Evolutionary conservation across 92 coral and sea anemone species (phyloP), one percentile per base, ranked within the genome.

Genomic region (Virgularia gustaviana): DNA sequence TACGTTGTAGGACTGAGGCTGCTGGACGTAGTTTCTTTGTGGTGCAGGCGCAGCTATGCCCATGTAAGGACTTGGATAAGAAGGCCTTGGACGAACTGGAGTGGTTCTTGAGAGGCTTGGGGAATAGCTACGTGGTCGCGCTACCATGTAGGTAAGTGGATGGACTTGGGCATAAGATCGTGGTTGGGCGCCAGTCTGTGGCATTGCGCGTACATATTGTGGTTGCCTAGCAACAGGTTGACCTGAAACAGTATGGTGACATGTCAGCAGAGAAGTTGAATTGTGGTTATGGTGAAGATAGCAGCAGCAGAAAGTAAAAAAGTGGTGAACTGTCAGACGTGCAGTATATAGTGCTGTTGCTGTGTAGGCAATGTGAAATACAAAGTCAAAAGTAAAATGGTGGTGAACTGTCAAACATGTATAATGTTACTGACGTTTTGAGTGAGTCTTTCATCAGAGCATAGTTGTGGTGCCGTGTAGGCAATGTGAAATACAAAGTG

Each of bases 231-330:
- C n/a, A n/a, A n/a, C n/a, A n/a, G n/a, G n/a, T n/a, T n/a, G n/a
- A n/a, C n/a, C n/a, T n/a, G n/a, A n/a, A n/a, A n/a, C n/a, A n/a
- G n/a, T n/a, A n/a, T n/a, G n/a, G n/a, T n/a, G n/a, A n/a, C n/a
- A n/a, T n/a, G n/a, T n/a, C n/a, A n/a, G n/a, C n/a, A n/a, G n/a
- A n/a, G n/a, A n/a, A n/a, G n/a, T n/a, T n/a, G n/a, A 25, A 47
- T 6, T 31, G 66, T 36, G 34, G 66, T 60, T 34, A 31, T 34
- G 42, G 66, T 3, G 66, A n/a, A n/a, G n/a, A n/a, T n/a, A n/a
- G n/a, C n/a, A n/a, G n/a, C n/a, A n/a, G n/a, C n/a, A n/a, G n/a
- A n/a, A n/a, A n/a, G n/a, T n/a, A n/a, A n/a, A n/a, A n/a, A n/a
- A n/a, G n/a, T n/a, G n/a, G n/a, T n/a, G n/a, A n/a, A n/a, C n/a